These are phyloP conservation scores for Hemibagrus guttatus DNA, from an alignment of 2,797 vertebrate species.

Conservation along the genomic window DNA sequence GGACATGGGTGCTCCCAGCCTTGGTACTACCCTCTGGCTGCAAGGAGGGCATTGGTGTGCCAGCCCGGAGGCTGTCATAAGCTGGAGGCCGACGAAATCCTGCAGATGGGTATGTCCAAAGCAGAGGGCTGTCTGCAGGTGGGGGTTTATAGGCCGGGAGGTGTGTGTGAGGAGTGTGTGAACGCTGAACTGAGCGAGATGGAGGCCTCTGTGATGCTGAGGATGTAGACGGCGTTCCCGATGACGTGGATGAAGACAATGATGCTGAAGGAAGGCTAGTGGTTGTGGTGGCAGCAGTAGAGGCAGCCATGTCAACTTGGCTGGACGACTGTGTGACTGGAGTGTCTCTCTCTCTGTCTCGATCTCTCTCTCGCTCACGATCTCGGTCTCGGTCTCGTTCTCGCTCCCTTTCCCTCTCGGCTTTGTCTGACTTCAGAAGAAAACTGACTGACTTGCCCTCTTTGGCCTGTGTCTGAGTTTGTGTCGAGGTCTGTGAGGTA, in stretches of 20 bases:
- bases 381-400: slow-evolving; percentile 64
- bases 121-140: slow-evolving; percentile 79
- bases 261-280: slow-evolving; percentile 62
- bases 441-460: slow-evolving; percentile 81
- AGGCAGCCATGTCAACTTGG: slow-evolving; percentile 67
- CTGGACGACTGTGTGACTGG: slow-evolving; percentile 34
- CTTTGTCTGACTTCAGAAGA: slow-evolving; percentile 77
- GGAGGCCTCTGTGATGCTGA: slow-evolving; percentile 67
- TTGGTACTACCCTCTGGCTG: slow-evolving; percentile 68
- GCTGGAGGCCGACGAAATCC: slow-evolving; percentile 86
- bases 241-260: slow-evolving; percentile 51
- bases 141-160: slow-evolving; percentile 80
- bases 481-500: slow-evolving; percentile 70
- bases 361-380: slow-evolving; percentile 61
- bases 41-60: slow-evolving; percentile 70
- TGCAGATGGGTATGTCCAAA: slow-evolving; percentile 89
- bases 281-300: slow-evolving; percentile 73
- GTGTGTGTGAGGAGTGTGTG: slow-evolving; percentile 72
- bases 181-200: slow-evolving; percentile 69
- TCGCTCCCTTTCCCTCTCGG: slow-evolving; percentile 75
- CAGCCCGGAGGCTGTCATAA: slow-evolving; percentile 83
- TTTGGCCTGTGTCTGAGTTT: slow-evolving; percentile 77
- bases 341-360: slow-evolving; percentile 62
- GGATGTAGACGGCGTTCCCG: slow-evolving; percentile 68
- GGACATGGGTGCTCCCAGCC: slow-evolving; percentile 64